A percentile compares a stretch with the other conserved stretches of the same genome.
Evolutionary conservation across 2,797 vertebrate species (phyloP).

Genomic region (Synanceia verrucosa): DNA sequence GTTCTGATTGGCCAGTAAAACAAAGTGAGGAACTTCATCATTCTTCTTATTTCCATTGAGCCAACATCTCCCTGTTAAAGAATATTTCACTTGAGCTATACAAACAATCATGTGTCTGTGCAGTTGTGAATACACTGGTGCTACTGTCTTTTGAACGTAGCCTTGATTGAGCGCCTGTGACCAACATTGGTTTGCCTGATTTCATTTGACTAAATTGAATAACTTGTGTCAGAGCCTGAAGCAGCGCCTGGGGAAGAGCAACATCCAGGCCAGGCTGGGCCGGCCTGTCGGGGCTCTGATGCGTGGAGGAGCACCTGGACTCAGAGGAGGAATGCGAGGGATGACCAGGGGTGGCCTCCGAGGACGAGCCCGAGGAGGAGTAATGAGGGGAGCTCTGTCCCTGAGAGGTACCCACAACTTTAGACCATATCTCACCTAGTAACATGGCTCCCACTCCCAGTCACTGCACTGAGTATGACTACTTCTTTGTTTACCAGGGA

Average conservation of each 20-base stretch:
- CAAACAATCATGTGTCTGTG: too few species aligned
- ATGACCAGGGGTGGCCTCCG: constrained; percentile 87
- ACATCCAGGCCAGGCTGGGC: constrained; percentile 96
- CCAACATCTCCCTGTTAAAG: too few species aligned
- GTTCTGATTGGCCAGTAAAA: too few species aligned
- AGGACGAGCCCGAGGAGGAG: constrained; percentile 86
- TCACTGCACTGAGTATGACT: not conserved
- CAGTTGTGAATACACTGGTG: too few species aligned
- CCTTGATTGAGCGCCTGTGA: too few species aligned
- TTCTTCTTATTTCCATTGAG: too few species aligned
- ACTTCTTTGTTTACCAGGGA: constrained; percentile 50
- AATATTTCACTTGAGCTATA: too few species aligned
- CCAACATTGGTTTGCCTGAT: not conserved
- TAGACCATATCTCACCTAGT: not conserved
- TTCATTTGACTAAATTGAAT: not conserved
- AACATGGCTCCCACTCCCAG: not conserved
- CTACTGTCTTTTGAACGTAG: too few species aligned
- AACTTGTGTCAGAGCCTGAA: constrained; percentile 89
- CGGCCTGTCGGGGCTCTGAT: constrained; percentile 87
- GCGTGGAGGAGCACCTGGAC: constrained; percentile 82
- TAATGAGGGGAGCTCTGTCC: constrained; percentile 87
- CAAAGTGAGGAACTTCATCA: too few species aligned
- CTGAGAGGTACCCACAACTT: constrained; percentile 85
- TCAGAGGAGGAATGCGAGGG: constrained; percentile 88
- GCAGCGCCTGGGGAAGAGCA: constrained; percentile 96